A percentile compares a stretch with the other conserved stretches of the same genome.
phyloP scores from a whole-genome alignment of 2,888 invertebrate genomes.

The Anoncus sp. region DNA sequence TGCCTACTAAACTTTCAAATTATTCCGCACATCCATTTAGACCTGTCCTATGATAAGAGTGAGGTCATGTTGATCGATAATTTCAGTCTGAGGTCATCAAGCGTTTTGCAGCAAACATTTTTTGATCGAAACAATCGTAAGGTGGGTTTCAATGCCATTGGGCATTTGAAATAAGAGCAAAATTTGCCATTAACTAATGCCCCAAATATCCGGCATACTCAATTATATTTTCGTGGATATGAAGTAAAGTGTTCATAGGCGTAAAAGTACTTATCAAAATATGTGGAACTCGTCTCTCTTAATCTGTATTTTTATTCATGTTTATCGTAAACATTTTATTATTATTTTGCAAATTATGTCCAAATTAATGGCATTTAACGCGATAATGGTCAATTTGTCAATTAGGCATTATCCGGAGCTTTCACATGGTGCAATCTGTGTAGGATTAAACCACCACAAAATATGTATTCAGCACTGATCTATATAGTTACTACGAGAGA shows the following conservation, averaged over 20 bases:
- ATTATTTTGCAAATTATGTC: slow-evolving; percentile 38
- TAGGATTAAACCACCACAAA: neutral
- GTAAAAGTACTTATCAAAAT: too few species aligned
- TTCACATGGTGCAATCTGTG: neutral
- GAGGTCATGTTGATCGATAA: too few species aligned
- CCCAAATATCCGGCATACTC: too few species aligned
- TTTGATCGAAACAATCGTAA: too few species aligned
- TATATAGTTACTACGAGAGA: slow-evolving; percentile 2
- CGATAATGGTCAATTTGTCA: slow-evolving; percentile 71
- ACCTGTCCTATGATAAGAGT: too few species aligned
- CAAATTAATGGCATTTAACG: slow-evolving; percentile 55
- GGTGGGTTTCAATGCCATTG: too few species aligned
- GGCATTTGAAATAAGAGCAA: too few species aligned
- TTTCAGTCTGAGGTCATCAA: too few species aligned
- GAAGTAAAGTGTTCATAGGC: too few species aligned
- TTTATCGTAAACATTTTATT: slow-evolving; percentile 55
- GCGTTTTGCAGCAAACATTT: slow-evolving; percentile 17
- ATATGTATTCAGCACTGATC: neutral
- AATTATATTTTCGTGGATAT: too few species aligned
- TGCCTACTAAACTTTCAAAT: slow-evolving; percentile 4
- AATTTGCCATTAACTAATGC: too few species aligned
- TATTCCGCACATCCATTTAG: neutral
- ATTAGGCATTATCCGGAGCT: slow-evolving; percentile 60
- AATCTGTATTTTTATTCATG: neutral
- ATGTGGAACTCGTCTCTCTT: too few species aligned